Percentiles rank a stretch among this genome's conserved stretches.
These are phyloP conservation scores for Pithys albifrons DNA, from an alignment of 2,113 vertebrate species.

Conservation along the genomic window DNA sequence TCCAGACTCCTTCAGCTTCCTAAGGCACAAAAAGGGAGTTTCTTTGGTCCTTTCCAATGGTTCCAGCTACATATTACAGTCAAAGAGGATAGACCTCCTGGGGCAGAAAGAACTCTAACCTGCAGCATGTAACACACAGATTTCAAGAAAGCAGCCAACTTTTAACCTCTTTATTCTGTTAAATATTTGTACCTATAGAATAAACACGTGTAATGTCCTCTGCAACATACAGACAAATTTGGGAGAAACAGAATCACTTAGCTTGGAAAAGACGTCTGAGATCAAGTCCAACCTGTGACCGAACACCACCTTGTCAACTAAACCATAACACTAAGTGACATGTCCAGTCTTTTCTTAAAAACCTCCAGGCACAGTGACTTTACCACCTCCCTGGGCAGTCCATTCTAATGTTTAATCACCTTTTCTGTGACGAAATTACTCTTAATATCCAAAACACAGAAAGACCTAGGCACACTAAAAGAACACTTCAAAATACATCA, in stretches of 20 bases:
- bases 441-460: background rate
- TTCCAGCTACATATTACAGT: background rate
- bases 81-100: background rate
- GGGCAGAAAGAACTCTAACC: background rate
- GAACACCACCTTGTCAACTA: background rate
- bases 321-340: background rate
- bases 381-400: background rate
- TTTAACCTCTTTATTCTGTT: background rate
- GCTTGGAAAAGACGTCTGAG: background rate
- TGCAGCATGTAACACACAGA: background rate
- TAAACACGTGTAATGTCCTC: background rate
- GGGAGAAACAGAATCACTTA: background rate
- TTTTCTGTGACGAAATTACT: background rate
- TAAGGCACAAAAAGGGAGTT: background rate
- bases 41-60: background rate
- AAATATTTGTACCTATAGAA: background rate
- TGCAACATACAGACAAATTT: background rate
- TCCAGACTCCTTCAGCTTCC: background rate
- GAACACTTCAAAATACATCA: background rate
- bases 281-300: background rate
- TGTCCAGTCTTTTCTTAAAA: background rate
- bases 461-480: background rate
- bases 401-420: background rate
- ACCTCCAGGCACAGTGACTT: background rate
- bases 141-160: background rate